phyloP scores from a whole-genome alignment of 2,797 vertebrate species.

The Cephalopachus bancanus region DNA sequence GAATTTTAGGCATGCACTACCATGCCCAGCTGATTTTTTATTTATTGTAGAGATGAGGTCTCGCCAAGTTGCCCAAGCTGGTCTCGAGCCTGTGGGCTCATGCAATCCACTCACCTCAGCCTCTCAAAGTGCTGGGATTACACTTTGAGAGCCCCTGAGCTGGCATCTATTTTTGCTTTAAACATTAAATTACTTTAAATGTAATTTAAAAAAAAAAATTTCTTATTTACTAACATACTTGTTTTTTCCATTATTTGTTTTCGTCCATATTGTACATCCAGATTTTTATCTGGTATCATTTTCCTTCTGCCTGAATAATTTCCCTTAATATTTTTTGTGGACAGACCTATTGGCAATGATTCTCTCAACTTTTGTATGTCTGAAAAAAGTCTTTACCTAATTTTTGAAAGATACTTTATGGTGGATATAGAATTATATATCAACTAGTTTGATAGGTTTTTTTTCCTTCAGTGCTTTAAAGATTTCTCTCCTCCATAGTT shows the following conservation, averaged over 20 bases:
- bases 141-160: no score
- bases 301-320: background rate
- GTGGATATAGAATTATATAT: background rate
- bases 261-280: background rate
- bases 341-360: background rate
- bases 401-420: constrained; percentile 17
- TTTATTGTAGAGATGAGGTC: no score
- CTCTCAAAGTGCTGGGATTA: no score
- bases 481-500: background rate
- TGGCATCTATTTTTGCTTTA: constrained; percentile 1
- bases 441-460: no score
- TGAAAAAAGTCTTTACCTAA: background rate
- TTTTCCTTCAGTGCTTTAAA: background rate
- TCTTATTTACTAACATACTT: background rate
- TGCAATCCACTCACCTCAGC: no score
- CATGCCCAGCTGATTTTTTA: no score
- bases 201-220: constrained; percentile 27
- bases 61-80: no score
- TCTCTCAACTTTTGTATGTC: background rate
- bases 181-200: constrained; percentile 12
- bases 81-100: no score
- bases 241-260: background rate
- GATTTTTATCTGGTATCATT: background rate
- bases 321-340: background rate
- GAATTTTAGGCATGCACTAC: no score